A percentile compares a stretch with the other conserved stretches of the same genome.
phyloP scores from a whole-genome alignment of 1,140 invertebrate species.

The Drosophila parabipectinata region DNA sequence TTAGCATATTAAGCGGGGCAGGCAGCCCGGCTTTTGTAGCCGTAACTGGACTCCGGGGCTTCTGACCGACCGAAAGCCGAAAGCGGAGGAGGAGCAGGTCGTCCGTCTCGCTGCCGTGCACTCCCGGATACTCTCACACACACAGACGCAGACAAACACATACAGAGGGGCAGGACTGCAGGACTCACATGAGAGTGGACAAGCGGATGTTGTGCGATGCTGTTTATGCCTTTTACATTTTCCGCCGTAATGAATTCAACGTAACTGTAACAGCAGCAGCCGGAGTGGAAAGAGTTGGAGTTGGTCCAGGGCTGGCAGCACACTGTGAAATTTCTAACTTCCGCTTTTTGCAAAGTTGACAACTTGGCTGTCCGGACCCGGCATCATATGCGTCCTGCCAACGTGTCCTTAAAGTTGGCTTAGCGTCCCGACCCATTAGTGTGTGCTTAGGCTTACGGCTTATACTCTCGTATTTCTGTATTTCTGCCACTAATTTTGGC shows the following conservation, averaged over 20 bases:
- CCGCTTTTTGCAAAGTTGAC: slow-evolving; percentile 80
- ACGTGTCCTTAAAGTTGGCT: slow-evolving; percentile 38
- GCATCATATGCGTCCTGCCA: slow-evolving; percentile 44
- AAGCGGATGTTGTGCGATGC: slow-evolving; percentile 79
- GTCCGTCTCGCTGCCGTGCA: slow-evolving; percentile 66
- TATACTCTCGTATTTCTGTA: not conserved
- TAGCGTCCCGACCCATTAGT: slow-evolving; percentile 38
- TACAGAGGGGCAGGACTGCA: not conserved
- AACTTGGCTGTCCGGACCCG: slow-evolving; percentile 59
- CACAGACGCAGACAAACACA: not conserved
- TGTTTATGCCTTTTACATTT: slow-evolving; percentile 82
- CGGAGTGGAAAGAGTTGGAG: not conserved
- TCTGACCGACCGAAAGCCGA: not conserved
- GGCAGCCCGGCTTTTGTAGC: slow-evolving; percentile 1
- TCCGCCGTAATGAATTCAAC: slow-evolving; percentile 80
- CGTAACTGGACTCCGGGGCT: slow-evolving; percentile 10
- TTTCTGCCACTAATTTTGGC: slow-evolving; percentile 4
- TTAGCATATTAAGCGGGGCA: slow-evolving; percentile 72
- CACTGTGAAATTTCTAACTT: slow-evolving; percentile 79
- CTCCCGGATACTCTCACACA: slow-evolving; percentile 13
- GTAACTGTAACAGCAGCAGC: slow-evolving; percentile 16
- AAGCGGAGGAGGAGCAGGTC: slow-evolving; percentile 15
- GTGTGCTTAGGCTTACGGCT: slow-evolving; percentile 25
- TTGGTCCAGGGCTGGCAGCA: slow-evolving; percentile 20
- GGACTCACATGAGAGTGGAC: slow-evolving; percentile 33